Evolutionary conservation across 2,113 vertebrate genomes (phyloP).

Genomic region (Tichodroma muraria): DNA sequence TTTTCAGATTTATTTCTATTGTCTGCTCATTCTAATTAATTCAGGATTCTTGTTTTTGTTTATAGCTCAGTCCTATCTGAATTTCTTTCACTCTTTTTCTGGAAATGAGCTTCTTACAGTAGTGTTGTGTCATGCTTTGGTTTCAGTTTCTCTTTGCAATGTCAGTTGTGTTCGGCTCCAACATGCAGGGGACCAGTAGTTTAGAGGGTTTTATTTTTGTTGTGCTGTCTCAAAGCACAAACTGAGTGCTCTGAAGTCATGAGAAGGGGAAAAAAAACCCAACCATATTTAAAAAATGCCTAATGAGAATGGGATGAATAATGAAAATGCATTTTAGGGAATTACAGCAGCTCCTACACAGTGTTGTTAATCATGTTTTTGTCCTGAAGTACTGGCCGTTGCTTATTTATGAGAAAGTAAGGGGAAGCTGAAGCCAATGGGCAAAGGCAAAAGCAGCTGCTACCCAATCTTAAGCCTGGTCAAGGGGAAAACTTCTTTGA

Average conservation of each 20-base stretch:
- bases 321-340: neutral
- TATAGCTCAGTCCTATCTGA: neutral
- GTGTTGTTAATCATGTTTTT: neutral
- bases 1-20: neutral
- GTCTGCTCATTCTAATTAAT: neutral
- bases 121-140: neutral
- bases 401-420: neutral
- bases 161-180: neutral
- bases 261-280: accelerated
- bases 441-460: neutral
- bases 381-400: neutral
- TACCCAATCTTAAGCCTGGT: neutral
- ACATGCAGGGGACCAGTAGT: accelerated
- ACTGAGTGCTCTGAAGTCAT: neutral
- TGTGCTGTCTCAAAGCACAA: neutral
- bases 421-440: neutral
- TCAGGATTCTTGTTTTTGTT: neutral
- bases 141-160: neutral
- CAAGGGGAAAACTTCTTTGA: neutral
- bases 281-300: neutral
- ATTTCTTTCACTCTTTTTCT: neutral
- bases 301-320: neutral
- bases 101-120: neutral
- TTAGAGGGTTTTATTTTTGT: neutral
- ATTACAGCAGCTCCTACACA: neutral